Conservation (phyloP, 2,888 invertebrate species). For the Cataglyphis cursor region DNA sequence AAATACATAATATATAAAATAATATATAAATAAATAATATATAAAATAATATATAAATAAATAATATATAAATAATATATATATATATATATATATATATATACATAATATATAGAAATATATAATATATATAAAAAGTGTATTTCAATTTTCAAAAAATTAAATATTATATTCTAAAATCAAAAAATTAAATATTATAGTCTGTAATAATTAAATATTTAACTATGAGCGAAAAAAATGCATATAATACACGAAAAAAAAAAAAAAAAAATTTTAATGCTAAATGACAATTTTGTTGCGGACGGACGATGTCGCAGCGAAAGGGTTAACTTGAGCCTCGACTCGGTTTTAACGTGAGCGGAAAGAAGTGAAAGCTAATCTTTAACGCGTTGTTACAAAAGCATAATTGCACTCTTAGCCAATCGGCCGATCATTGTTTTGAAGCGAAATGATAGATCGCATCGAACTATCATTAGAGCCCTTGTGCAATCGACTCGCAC, state of each 20-base stretch:
- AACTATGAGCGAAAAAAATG: not conserved
- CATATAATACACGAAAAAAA: not conserved
- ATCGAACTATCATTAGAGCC: slow-evolving; percentile 67
- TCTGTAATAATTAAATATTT: slow-evolving; percentile 17
- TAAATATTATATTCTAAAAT: not conserved
- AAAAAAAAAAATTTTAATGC: not conserved
- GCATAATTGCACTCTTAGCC: slow-evolving; percentile 72
- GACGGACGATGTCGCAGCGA: slow-evolving; percentile 5
- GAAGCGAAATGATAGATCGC: slow-evolving; percentile 66
- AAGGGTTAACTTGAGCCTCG: slow-evolving; percentile 23
- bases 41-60: too few species aligned
- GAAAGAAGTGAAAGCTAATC: slow-evolving; percentile 66
- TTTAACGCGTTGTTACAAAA: slow-evolving; percentile 66
- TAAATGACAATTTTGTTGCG: slow-evolving; percentile 4
- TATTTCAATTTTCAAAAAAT: not conserved
- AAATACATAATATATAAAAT: not conserved
- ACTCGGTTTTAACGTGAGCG: slow-evolving; percentile 45
- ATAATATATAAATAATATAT: too few species aligned
- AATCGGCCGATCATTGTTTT: slow-evolving; percentile 73
- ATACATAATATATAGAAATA: too few species aligned
- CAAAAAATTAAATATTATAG: too few species aligned
- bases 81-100: not conserved
- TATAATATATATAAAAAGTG: too few species aligned
- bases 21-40: not conserved
- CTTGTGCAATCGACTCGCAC: slow-evolving; percentile 54